Conservation (phyloP, 2,113 vertebrate species). For the Arizona elegans region DNA sequence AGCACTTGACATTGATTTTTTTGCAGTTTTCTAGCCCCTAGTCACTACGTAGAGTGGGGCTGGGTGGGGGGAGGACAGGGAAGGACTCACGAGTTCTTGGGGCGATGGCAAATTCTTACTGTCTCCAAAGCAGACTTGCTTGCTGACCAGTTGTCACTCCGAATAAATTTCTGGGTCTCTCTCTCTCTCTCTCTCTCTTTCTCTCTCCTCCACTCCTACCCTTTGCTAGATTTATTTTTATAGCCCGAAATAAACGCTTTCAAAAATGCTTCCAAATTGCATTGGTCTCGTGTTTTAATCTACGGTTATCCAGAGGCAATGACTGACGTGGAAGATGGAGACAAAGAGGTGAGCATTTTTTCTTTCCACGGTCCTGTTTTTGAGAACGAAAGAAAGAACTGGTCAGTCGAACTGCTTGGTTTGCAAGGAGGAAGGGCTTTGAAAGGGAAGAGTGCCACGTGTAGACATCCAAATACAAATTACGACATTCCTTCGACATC, state of each 20-base stretch:
- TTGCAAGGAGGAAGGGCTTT: slow-evolving; percentile 28
- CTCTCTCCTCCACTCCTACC: slow-evolving; percentile 10
- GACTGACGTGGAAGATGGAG: slow-evolving; percentile 54
- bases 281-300: slow-evolving; percentile 49
- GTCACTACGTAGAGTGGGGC: slow-evolving; percentile 76
- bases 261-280: slow-evolving; percentile 52
- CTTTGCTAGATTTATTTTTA: slow-evolving; percentile 49
- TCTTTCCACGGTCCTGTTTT: background rate
- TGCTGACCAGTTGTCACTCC: slow-evolving; percentile 72
- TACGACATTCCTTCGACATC: background rate
- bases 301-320: slow-evolving; percentile 64
- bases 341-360: slow-evolving; percentile 20
- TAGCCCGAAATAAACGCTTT: slow-evolving; percentile 56
- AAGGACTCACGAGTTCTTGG: slow-evolving; percentile 85
- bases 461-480: slow-evolving; percentile 26
- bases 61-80: slow-evolving; percentile 39
- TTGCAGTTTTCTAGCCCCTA: slow-evolving; percentile 84
- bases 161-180: slow-evolving; percentile 81
- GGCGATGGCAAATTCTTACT: slow-evolving; percentile 77
- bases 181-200: background rate
- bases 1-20: slow-evolving; percentile 92
- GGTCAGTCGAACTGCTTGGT: background rate
- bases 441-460: slow-evolving; percentile 34
- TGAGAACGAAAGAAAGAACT: background rate
- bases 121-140: slow-evolving; percentile 76